Evolutionary conservation across 2,113 vertebrate genomes (phyloP).

Genomic region (Gulo gulo): DNA sequence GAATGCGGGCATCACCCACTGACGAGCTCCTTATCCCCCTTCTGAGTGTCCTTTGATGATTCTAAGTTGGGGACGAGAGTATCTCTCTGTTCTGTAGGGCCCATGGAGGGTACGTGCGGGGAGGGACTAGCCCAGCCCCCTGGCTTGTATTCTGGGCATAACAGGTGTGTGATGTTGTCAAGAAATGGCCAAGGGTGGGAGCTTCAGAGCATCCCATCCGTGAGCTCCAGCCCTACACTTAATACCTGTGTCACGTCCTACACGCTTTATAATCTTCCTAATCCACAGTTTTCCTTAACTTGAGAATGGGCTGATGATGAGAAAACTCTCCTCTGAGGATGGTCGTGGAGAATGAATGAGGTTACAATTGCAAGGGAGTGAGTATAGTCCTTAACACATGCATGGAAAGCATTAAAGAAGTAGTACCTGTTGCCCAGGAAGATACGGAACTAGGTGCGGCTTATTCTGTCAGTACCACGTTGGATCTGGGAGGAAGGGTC

Average conservation of each 20-base stretch:
- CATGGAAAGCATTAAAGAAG: neutral
- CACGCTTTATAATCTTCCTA: neutral
- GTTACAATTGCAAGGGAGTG: neutral
- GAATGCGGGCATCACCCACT: neutral
- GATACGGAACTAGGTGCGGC: neutral
- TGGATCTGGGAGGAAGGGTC: neutral
- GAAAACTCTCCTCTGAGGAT: neutral
- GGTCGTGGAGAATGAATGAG: neutral
- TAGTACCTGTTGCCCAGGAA: neutral
- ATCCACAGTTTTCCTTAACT: neutral
- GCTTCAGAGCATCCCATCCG: neutral
- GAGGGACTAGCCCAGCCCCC: neutral
- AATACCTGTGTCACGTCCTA: rapidly evolving
- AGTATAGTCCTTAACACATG: neutral
- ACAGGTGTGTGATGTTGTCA: neutral
- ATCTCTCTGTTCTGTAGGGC: neutral
- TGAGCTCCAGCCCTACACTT: neutral
- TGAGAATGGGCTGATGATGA: neutral
- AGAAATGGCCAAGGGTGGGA: neutral
- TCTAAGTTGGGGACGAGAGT: neutral
- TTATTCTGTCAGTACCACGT: neutral
- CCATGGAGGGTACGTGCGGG: rapidly evolving
- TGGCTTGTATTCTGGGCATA: neutral
- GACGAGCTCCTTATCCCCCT: rapidly evolving
- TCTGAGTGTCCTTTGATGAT: neutral